Evolutionary conservation across 2,888 invertebrate genomes (phyloP), one percentile per base, ranked within the genome.

Genomic region (Litoditis marina): DNA sequence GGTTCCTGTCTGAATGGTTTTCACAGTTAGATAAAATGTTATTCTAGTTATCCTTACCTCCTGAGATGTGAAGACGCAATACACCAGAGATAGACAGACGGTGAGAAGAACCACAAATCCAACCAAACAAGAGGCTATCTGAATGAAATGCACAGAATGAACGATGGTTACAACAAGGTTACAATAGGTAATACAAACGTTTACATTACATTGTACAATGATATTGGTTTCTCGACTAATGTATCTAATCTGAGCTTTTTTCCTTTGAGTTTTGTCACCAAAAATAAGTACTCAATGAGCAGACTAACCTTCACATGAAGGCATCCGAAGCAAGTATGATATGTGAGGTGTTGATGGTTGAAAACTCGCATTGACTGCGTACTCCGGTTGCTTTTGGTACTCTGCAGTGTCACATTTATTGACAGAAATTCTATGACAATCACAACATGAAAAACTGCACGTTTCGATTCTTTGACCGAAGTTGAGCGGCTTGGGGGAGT

Each of bases 311-410:
- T 69, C 2, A 71, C 71, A 56, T 75, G 75, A 50, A 75, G 64
- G 11, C 53, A 65, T 31, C 73, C 73, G 55, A 73, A 75, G 42
- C 73, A 68, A 2, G 75, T 75, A 30, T 60, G 66, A 63, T 75
- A 75, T 2, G 69, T 60, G 19, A 60, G 65, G 56, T 75, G 75
- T 13, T 69, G 60, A 60, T 75, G 75, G 44, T 75, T 75, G 66
- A 75, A 75, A 55, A 72, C 70, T 19, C 72, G 70, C 36, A 74
- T 66, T 42, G 66, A 66, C 30, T 68, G 62, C 0, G 68, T 68
- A 30, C 72, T 71, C 36, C 65, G 49, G 6, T 25, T 58, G 36
- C 58, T 60, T 46, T 49, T 32, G 30, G 49, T 44, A 27, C 60
- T 60, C 60, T 60, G 53, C 2, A 49, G 32, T 13, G 28, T 28